Evolutionary conservation across 2,113 vertebrate genomes (phyloP).

Genomic region (Mastomys natalensis): DNA sequence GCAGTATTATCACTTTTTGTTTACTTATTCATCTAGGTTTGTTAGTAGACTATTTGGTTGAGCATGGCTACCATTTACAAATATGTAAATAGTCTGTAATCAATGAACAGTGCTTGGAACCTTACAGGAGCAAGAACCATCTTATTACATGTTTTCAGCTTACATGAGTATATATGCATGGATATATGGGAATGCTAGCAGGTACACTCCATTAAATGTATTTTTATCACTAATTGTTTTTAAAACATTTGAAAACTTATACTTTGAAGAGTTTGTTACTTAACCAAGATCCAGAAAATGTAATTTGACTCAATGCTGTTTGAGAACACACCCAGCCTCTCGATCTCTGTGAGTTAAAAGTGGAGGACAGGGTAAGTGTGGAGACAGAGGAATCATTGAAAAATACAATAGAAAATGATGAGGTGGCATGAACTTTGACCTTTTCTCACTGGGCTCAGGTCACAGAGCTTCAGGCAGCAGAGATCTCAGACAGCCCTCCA

Average conservation of each 20-base stretch:
- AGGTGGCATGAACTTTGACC: not conserved
- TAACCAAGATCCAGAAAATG: not conserved
- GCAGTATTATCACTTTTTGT: not conserved
- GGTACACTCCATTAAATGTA: not conserved
- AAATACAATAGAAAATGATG: not conserved
- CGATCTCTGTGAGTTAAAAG: not conserved
- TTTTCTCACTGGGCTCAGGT: not conserved
- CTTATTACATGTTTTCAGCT: conserved; percentile 14
- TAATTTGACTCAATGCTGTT: not conserved
- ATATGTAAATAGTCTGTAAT: not conserved
- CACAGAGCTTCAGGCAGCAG: not conserved
- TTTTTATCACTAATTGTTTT: not conserved
- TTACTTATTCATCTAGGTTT: not conserved
- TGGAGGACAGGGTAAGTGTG: not conserved
- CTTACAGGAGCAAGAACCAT: not conserved
- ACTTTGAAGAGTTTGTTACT: not conserved
- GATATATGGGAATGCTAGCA: not conserved
- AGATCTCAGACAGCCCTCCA: not conserved
- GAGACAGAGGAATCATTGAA: not conserved
- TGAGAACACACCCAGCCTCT: not conserved
- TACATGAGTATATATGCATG: not conserved
- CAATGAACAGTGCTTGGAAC: not conserved
- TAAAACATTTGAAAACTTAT: not conserved
- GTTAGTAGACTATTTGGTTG: not conserved
- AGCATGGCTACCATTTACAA: not conserved